Evolutionary conservation across 2,888 invertebrate genomes (phyloP).

Genomic region (Tinea trinotella): DNA sequence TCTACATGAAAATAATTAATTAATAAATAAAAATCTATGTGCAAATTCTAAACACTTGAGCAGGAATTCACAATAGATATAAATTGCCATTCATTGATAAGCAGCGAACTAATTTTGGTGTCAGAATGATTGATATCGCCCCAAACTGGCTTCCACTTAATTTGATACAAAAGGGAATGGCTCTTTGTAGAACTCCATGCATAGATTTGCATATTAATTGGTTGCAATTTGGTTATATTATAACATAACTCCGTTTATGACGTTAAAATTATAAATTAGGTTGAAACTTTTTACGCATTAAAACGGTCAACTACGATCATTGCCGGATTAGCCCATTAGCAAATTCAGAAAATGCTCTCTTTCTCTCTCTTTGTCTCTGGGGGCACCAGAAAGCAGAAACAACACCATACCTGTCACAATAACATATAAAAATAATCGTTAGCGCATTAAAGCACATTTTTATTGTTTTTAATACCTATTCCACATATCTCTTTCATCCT

Average conservation of each 20-base stretch:
- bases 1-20: no score
- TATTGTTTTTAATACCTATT: neutral
- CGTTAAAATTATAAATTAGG: neutral
- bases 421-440: neutral
- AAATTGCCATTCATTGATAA: neutral
- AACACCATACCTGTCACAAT: no score
- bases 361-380: no score
- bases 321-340: no score
- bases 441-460: neutral
- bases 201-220: constrained; percentile 43
- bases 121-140: constrained; percentile 9
- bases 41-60: no score
- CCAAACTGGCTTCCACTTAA: neutral
- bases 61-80: neutral
- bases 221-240: constrained; percentile 1
- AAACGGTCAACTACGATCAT: no score
- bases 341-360: no score
- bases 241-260: neutral
- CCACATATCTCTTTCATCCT: no score
- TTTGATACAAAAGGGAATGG: neutral
- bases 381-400: no score
- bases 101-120: constrained; percentile 1
- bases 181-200: constrained; percentile 27
- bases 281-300: no score
- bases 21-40: no score